Base-by-base conservation (phyloP, 2,888 invertebrate genomes). In the Orthosia incerta region DNA sequence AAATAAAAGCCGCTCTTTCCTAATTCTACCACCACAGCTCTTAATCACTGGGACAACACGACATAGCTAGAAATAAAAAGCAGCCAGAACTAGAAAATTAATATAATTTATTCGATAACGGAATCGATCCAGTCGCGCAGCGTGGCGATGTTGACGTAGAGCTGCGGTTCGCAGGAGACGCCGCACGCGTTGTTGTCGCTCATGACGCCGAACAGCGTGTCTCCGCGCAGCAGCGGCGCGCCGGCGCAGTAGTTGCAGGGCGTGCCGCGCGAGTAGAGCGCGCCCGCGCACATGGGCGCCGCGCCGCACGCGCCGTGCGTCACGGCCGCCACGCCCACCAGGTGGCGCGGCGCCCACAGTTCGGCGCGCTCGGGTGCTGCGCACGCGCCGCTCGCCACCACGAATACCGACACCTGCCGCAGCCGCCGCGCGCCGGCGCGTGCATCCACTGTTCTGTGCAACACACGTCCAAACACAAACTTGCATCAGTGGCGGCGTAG, bases 221-320 rank as follows among this genome's bases (percentile, higher is more conserved):
- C 57, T 31, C 76, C 86, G 68, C 85, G 87, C 86, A 94, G 76
- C 82, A 95, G 90, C 74, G 95, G 93, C 65, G 95, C 74, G 78
- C 95, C 95, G 31, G 90, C 91, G 89, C 95, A 94, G 91, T 90
- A 92, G 84, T 86, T 82, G 90, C 94, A 95, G 3, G 92, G 80
- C 59, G 77, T 26, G 51, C 76, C 88, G 74, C 91, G 89, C 77
- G 86, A 65, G 74, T 16, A 46, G 79, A 86, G 85, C 69, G 85
- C 61, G 67, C 90, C 91, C 50, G 89, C 89, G 86, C 91, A 91
- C 80, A 89, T 83, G 74, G 87, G 72, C 59, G 65, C 76, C 71
- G 80, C 74, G 59, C 84, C 84, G 76, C 85, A 80, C 69, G 74
- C 74, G 78, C 72, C 80, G 79, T 68, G 73, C 79, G 73, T 39